Evolutionary conservation across 2,113 vertebrate genomes (phyloP).

Genomic region (Poeciliopsis retropinna): DNA sequence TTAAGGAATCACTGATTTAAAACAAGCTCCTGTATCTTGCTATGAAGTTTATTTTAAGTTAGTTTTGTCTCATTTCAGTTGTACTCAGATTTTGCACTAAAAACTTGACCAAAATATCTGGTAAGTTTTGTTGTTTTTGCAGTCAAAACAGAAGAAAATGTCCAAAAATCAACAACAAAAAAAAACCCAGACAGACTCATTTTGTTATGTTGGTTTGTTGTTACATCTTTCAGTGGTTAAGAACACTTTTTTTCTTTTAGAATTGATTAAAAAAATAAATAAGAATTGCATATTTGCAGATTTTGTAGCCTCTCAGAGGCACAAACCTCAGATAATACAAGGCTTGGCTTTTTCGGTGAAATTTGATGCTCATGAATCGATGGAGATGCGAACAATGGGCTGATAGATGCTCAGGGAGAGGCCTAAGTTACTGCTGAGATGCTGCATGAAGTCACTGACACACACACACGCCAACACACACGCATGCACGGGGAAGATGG

Average conservation of each 20-base stretch:
- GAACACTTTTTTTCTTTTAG: constrained; percentile 83
- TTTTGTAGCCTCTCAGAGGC: constrained; percentile 90
- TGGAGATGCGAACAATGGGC: constrained; percentile 57
- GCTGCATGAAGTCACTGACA: constrained; percentile 47
- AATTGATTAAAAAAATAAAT: constrained; percentile 86
- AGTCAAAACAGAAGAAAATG: constrained; percentile 59
- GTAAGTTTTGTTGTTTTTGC: no score
- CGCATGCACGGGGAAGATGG: constrained; percentile 44
- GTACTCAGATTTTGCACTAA: no score
- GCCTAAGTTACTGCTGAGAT: constrained; percentile 35
- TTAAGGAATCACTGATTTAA: no score
- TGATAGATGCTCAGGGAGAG: constrained; percentile 51
- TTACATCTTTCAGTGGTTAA: constrained; percentile 88
- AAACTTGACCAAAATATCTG: no score
- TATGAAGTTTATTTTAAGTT: no score
- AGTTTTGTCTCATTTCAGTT: no score
- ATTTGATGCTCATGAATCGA: constrained; percentile 73
- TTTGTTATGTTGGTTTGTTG: constrained; percentile 74
- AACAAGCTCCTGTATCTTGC: no score
- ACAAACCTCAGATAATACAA: constrained; percentile 85
- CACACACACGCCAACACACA: constrained; percentile 21
- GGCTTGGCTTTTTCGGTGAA: constrained; percentile 85
- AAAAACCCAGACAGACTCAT: constrained; percentile 69
- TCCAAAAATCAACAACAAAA: constrained; percentile 50
- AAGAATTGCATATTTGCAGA: constrained; percentile 95